Evolutionary conservation across 2,888 invertebrate species (phyloP).

Genomic region (Troides helena): DNA sequence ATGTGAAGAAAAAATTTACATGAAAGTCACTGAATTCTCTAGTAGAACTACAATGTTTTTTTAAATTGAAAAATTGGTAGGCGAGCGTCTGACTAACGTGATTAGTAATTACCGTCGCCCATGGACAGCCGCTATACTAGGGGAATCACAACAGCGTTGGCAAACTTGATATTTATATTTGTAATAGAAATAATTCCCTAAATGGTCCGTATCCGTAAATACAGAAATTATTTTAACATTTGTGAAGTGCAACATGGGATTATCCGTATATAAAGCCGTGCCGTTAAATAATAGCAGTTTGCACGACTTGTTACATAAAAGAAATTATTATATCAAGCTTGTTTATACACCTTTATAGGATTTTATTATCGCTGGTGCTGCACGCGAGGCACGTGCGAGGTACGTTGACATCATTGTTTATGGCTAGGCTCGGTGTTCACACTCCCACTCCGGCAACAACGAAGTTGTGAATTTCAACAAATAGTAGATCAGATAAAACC

Average conservation of each 20-base stretch:
- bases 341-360: conserved; percentile 18
- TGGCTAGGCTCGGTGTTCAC: conserved; percentile 16
- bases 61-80: too few species aligned
- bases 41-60: too few species aligned
- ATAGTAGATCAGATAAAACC: not conserved
- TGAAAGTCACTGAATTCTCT: too few species aligned
- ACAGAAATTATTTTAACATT: not conserved
- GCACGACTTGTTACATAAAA: conserved; percentile 11
- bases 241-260: conserved; percentile 36
- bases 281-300: not conserved
- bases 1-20: too few species aligned
- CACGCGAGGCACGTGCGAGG: conserved; percentile 20
- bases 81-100: too few species aligned
- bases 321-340: conserved; percentile 19
- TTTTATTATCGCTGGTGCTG: conserved; percentile 17
- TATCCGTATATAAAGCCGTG: conserved; percentile 42
- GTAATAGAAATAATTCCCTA: too few species aligned
- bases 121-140: too few species aligned
- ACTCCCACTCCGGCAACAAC: conserved; percentile 1
- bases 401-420: conserved; percentile 25
- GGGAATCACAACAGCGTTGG: too few species aligned
- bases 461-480: conserved; percentile 2
- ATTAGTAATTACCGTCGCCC: too few species aligned
- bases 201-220: not conserved
- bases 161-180: too few species aligned